Evolutionary conservation across 2,888 invertebrate species (phyloP), one percentile per base, ranked within the genome.

Genomic region (Laspeyria flexula): DNA sequence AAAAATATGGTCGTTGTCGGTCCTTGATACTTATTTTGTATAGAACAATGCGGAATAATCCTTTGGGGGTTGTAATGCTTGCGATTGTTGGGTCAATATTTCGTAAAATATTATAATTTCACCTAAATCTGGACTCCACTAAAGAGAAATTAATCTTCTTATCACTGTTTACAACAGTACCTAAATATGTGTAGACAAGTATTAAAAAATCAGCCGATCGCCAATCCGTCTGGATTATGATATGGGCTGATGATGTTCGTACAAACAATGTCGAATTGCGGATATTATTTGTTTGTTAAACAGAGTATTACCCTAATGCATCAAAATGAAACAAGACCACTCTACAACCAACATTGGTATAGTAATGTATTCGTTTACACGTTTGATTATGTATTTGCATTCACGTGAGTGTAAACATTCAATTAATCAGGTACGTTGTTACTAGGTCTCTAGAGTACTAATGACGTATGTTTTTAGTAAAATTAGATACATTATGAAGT

Each of bases 11-110:
- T n/a, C n/a, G n/a, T n/a, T n/a, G n/a, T n/a, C n/a, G n/a, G n/a
- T n/a, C n/a, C n/a, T n/a, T n/a, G n/a, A n/a, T n/a, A n/a, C n/a
- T n/a, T n/a, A 72, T 74, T 73, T 59, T 75, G 59, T 81, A 72
- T 76, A 74, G 70, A 72, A 72, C 64, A 57, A 61, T 57, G 55
- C 46, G 43, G 44, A 27, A 68, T 53, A 60, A 58, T 51, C 54
- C 45, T 45, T 37, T 40, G 43, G 48, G 42, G 37, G 29, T 37
- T 49, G 45, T 37, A 6, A 25, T 3, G 7, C 21, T 5, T 3
- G 5, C 2, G 21, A 3, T 21, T 21, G 21, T n/a, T n/a, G n/a
- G n/a, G n/a, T n/a, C n/a, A n/a, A n/a, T n/a, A n/a, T n/a, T n/a
- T n/a, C n/a, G n/a, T n/a, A n/a, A n/a, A n/a, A n/a, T n/a, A n/a